Evolutionary conservation across 2,113 vertebrate genomes (phyloP).

Genomic region (Odobenus rosmarus): DNA sequence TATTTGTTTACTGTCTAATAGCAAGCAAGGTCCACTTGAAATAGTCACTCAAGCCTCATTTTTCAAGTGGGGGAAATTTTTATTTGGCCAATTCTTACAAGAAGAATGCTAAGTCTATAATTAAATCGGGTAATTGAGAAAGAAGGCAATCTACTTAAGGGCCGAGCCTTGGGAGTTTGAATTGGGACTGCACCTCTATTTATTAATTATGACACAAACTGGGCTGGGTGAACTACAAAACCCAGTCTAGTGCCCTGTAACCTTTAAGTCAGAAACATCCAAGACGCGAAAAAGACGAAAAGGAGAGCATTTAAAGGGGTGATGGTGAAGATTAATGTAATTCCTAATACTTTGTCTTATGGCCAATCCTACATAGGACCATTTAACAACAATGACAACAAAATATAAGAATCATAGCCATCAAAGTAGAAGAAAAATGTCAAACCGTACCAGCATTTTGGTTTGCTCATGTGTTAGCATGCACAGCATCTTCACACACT

Average conservation of each 20-base stretch:
- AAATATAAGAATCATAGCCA: background rate
- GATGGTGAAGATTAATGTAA: background rate
- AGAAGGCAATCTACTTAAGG: conserved; percentile 59
- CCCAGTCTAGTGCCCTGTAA: conserved; percentile 43
- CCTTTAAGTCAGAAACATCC: conserved; percentile 64
- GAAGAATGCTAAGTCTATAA: conserved; percentile 38
- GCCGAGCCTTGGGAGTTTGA: background rate
- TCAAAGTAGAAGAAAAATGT: background rate
- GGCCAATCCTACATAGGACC: background rate
- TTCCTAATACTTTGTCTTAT: background rate
- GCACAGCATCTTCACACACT: background rate
- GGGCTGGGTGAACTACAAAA: conserved; percentile 6
- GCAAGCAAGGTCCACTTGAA: conserved; percentile 76
- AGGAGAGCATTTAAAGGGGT: background rate
- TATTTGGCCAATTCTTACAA: conserved; percentile 67
- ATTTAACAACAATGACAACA: background rate
- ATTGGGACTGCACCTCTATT: background rate
- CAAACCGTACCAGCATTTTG: background rate
- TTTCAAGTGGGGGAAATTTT: conserved; percentile 63
- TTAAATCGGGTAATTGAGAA: conserved; percentile 73
- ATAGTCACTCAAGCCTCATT: conserved; percentile 70
- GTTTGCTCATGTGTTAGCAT: background rate
- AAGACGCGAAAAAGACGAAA: conserved; percentile 20
- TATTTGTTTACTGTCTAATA: conserved; percentile 83
- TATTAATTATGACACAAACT: conserved; percentile 67